Evolutionary conservation across 2,797 vertebrate genomes (phyloP).

Genomic region (Myotis findleyi): DNA sequence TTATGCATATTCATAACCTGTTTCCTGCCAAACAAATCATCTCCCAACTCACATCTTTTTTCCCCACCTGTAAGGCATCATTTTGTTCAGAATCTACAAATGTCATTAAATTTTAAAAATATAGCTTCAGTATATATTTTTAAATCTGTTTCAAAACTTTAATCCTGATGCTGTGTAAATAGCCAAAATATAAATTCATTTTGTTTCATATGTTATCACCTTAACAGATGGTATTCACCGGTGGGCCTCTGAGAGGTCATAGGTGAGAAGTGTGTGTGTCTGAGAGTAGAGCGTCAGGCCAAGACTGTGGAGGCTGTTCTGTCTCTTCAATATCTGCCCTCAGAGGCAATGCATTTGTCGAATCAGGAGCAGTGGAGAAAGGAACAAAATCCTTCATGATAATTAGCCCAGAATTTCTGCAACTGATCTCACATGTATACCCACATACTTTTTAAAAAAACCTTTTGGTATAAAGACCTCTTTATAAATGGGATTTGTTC

Average conservation of each 20-base stretch:
- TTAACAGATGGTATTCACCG: constrained; percentile 72
- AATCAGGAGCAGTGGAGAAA: background rate
- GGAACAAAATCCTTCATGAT: background rate
- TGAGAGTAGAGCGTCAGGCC: constrained; percentile 57
- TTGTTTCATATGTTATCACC: constrained; percentile 53
- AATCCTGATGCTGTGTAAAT: constrained; percentile 4
- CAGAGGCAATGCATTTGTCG: background rate
- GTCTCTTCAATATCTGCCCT: background rate
- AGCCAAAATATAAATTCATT: constrained; percentile 69
- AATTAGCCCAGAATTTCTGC: background rate
- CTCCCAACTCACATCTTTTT: background rate
- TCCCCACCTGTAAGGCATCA: background rate
- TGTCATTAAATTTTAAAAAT: background rate
- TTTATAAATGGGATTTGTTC: background rate
- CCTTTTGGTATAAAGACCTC: background rate
- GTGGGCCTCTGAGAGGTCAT: constrained; percentile 5
- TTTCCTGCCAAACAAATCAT: background rate
- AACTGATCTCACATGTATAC: background rate
- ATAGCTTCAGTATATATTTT: background rate
- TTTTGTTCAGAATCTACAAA: constrained; percentile 51
- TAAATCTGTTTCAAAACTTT: background rate
- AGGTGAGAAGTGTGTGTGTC: constrained; percentile 1
- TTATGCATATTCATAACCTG: background rate
- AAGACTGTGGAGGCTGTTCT: background rate
- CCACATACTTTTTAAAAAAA: background rate